phyloP scores from a whole-genome alignment of 2,888 invertebrate genomes.

The Cheilosia urbana region DNA sequence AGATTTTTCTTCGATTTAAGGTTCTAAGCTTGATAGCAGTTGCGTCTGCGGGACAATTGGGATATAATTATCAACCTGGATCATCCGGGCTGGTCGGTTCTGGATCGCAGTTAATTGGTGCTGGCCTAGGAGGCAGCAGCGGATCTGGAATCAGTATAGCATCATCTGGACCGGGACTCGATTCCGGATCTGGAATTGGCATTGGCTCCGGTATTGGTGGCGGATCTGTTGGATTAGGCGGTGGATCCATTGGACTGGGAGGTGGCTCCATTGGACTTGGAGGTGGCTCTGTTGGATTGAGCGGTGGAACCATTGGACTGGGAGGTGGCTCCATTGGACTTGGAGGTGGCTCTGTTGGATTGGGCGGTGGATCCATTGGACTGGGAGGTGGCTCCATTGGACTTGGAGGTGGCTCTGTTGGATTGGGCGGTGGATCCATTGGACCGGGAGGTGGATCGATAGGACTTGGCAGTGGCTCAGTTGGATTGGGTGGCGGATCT shows the following conservation, averaged over 20 bases:
- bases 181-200: not conserved
- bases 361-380: constrained; percentile 42
- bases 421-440: constrained; percentile 35
- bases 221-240: not conserved
- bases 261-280: constrained; percentile 18
- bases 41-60: constrained; percentile 77
- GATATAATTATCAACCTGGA: constrained; percentile 78
- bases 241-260: constrained; percentile 9
- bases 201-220: constrained; percentile 18
- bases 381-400: constrained; percentile 3
- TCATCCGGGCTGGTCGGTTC: not conserved
- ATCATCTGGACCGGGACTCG: not conserved
- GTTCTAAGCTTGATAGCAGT: constrained; percentile 70
- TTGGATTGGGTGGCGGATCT: not conserved
- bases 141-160: not conserved
- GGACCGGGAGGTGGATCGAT: constrained; percentile 41
- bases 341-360: not conserved
- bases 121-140: not conserved
- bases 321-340: constrained; percentile 49
- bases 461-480: constrained; percentile 51
- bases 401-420: constrained; percentile 19
- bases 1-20: constrained; percentile 3
- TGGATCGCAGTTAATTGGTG: not conserved
- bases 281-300: not conserved
- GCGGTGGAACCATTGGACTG: constrained; percentile 25